These are phyloP conservation scores for Lasioglossum calceatum DNA, from an alignment of 2,888 invertebrate species.

Conservation along the genomic window DNA sequence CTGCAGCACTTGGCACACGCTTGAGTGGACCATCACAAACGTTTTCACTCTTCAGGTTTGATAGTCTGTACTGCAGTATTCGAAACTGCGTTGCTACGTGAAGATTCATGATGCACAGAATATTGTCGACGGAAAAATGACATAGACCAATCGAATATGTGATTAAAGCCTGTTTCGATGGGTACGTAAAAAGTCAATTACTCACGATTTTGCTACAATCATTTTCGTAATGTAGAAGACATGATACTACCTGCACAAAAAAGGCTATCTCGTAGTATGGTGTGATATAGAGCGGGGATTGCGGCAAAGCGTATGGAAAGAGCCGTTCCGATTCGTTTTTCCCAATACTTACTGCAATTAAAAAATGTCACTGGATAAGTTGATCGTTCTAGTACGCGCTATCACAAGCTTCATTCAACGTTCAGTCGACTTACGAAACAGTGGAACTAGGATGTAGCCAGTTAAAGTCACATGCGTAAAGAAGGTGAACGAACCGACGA, in stretches of 20 bases:
- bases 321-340: slow-evolving; percentile 65
- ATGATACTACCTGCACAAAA: background rate
- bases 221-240: background rate
- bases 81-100: no score
- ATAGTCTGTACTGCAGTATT: no score
- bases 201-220: background rate
- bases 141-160: slow-evolving; percentile 53
- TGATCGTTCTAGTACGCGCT: no score
- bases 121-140: slow-evolving; percentile 69
- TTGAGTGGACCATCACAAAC: accelerated
- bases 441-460: slow-evolving; percentile 30
- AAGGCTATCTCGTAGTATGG: slow-evolving; percentile 28
- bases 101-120: slow-evolving; percentile 27
- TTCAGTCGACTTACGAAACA: slow-evolving; percentile 29
- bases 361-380: background rate
- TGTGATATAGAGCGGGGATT: background rate
- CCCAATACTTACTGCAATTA: slow-evolving; percentile 39
- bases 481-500: slow-evolving; percentile 44
- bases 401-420: no score
- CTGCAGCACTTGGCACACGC: background rate
- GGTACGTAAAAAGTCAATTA: background rate
- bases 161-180: slow-evolving; percentile 39
- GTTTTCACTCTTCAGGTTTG: background rate
- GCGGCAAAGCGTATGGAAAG: slow-evolving; percentile 54
- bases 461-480: slow-evolving; percentile 25